Evolutionary conservation across 92 coral and sea anemone species (phyloP).

Genomic region (Palythoa heliodiscus): DNA sequence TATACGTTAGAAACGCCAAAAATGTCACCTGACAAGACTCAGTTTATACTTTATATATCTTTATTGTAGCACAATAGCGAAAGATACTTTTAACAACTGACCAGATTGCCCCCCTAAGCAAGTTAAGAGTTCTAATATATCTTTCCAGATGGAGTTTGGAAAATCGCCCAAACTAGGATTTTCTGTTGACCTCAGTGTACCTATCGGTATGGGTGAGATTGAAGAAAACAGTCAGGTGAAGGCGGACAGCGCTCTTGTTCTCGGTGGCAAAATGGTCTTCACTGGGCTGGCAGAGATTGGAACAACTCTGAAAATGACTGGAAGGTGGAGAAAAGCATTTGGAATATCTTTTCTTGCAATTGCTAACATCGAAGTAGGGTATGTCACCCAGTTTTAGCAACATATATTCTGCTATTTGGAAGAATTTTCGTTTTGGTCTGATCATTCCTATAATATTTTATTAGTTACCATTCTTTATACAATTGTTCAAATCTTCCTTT

Average conservation of each 20-base stretch:
- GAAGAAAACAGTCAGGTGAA: conserved; percentile 49
- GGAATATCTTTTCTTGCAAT: conserved; percentile 67
- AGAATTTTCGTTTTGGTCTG: no score
- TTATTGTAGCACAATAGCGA: no score
- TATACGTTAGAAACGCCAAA: no score
- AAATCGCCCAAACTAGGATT: conserved; percentile 63
- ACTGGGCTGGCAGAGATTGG: conserved; percentile 76
- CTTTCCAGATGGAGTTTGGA: conserved; percentile 34
- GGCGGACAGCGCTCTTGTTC: conserved; percentile 52
- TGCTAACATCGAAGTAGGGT: conserved; percentile 75
- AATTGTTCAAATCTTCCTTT: neutral
- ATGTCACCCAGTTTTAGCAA: neutral
- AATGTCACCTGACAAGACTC: no score
- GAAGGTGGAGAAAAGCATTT: conserved; percentile 77
- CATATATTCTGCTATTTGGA: conserved; percentile 33
- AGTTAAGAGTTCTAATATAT: neutral
- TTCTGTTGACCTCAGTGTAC: conserved; percentile 72
- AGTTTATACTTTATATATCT: no score
- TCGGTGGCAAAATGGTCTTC: conserved; percentile 68
- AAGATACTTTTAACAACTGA: neutral
- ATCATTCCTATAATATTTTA: no score
- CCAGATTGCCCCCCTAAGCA: neutral
- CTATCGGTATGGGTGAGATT: conserved; percentile 65
- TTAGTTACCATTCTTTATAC: no score
- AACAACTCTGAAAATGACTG: conserved; percentile 72